Conservation (phyloP, 2,888 invertebrate species). For the Brenthis ino region DNA sequence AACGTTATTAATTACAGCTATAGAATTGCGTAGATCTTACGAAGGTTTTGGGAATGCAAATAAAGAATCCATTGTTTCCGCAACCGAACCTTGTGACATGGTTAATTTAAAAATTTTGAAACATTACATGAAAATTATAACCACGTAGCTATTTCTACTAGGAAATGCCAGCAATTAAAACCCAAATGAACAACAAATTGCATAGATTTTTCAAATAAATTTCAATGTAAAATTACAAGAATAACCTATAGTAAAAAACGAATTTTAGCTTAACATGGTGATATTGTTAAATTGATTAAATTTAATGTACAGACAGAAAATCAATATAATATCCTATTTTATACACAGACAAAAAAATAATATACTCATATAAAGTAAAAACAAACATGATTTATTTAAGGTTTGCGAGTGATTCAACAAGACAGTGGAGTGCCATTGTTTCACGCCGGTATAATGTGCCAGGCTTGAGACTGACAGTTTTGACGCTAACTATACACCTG, state of each 20-base stretch:
- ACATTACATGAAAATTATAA: no score
- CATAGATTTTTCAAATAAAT: no score
- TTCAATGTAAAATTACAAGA: no score
- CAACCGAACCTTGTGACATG: no score
- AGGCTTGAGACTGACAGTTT: slow-evolving; percentile 24
- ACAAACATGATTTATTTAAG: slow-evolving; percentile 11
- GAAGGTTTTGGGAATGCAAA: neutral
- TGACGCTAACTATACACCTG: slow-evolving; percentile 18
- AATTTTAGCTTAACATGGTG: no score
- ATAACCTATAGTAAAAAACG: no score
- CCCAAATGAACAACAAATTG: no score
- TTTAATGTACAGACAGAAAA: neutral
- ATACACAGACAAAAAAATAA: slow-evolving; percentile 2
- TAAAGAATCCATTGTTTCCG: neutral
- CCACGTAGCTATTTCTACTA: no score
- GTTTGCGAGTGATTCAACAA: slow-evolving; percentile 23
- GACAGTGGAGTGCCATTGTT: slow-evolving; percentile 23
- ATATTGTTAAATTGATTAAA: no score
- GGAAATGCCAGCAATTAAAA: no score
- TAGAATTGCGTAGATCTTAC: neutral
- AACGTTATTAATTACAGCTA: slow-evolving; percentile 14
- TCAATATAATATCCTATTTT: neutral
- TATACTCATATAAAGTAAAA: slow-evolving; percentile 8
- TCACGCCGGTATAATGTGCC: slow-evolving; percentile 19
- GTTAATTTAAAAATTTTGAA: no score